Evolutionary conservation across 1,140 invertebrate genomes (phyloP), one percentile per base, ranked within the genome.

Genomic region (Neotoxoptera formosana): DNA sequence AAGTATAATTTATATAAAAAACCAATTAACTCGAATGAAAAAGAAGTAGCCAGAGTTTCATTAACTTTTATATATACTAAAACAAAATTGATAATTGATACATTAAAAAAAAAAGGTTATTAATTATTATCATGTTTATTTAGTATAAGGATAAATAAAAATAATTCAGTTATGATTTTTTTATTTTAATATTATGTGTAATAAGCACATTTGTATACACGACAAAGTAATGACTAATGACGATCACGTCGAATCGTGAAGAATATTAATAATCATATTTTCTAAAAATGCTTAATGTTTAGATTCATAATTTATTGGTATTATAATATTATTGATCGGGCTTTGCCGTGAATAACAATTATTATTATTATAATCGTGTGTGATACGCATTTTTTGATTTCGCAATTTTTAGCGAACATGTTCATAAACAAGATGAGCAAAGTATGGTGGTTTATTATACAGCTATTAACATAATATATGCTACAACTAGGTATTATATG

Each of bases 221-320:
- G 60, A 20, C n/a, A 76, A 76, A 76, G n/a, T 76, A 76, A n/a
- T 76, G 30, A 14, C 60, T 76, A 76, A 76, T 76, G 60, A 76
- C 60, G 60, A 76, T n/a, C 60, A 76, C 14, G 60, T 4, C 17
- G n/a, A n/a, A 76, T 76, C 60, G n/a, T 76, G 14, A 76, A 76
- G 60, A 76, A 76, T 76, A 76, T 76, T n/a, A n/a, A 76, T n/a
- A n/a, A 76, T n/a, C 60, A 76, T n/a, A n/a, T n/a, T 60, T 60
- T 76, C 14, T 76, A 76, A 76, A 76, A 17, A 76, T 67, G n/a
- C 60, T 76, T 34, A 34, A 76, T 76, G n/a, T 17, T n/a, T 76
- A 76, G 17, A 76, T 67, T 67, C 17, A n/a, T 76, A 76, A 76
- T 76, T 76, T 76, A 76, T 34, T 76, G 11, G n/a, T 76, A n/a